These are phyloP conservation scores for Xestia c-nigrum DNA, from an alignment of 2,888 invertebrate genomes.

Conservation along the genomic window DNA sequence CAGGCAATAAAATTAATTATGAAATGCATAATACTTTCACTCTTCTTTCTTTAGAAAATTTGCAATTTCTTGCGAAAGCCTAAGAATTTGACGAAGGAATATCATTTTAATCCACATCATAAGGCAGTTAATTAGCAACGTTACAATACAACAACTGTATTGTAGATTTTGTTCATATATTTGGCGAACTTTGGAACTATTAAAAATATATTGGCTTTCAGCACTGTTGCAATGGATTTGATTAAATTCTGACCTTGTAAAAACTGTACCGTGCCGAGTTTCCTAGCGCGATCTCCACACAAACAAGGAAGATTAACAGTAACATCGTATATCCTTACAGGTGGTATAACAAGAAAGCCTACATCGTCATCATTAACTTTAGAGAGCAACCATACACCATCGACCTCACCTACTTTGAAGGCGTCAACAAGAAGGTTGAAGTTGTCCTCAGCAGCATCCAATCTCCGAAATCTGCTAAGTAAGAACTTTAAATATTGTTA, in stretches of 20 bases:
- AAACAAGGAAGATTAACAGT: not conserved
- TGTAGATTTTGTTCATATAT: not conserved
- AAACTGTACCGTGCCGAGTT: not conserved
- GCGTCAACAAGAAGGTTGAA: constrained; percentile 82
- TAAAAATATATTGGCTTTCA: not conserved
- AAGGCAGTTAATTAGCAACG: not conserved
- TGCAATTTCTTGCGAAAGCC: too few species aligned
- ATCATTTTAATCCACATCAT: not conserved
- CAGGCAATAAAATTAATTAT: not conserved
- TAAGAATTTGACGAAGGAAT: not conserved
- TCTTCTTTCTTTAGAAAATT: not conserved
- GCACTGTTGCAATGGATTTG: not conserved
- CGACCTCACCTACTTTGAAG: constrained; percentile 89
- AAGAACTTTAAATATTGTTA: constrained; percentile 64
- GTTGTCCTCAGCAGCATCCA: constrained; percentile 88
- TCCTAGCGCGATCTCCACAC: not conserved
- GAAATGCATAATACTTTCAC: not conserved
- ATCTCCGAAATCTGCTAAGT: constrained; percentile 89
- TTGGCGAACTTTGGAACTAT: too few species aligned
- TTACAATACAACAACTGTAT: not conserved
- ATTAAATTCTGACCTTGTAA: not conserved
- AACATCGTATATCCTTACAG: constrained; percentile 58
- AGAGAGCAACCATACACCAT: constrained; percentile 86
- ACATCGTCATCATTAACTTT: constrained; percentile 91
- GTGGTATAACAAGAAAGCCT: constrained; percentile 75